A percentile compares a stretch with the other conserved stretches of the same genome.
These are phyloP conservation scores for Oreortyx pictus DNA, from an alignment of 2,797 vertebrate species.

Conservation along the genomic window DNA sequence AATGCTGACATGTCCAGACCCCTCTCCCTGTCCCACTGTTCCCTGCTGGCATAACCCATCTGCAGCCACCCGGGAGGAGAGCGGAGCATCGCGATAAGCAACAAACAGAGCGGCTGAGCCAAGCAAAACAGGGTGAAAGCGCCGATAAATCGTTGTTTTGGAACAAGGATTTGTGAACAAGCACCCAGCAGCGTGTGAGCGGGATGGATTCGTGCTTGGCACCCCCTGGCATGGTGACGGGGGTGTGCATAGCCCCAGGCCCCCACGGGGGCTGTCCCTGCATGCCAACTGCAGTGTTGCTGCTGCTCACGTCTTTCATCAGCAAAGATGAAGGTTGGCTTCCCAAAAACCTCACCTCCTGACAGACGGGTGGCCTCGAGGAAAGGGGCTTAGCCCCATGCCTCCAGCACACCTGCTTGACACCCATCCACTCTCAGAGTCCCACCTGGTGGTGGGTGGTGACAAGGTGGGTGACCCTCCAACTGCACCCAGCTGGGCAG, in stretches of 20 bases:
- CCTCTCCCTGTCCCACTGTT: neutral
- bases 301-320: neutral
- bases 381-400: neutral
- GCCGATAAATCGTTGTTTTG: neutral
- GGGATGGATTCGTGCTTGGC: neutral
- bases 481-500: neutral
- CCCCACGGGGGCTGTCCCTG: neutral
- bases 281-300: neutral
- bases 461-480: neutral
- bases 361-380: neutral
- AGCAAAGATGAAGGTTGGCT: neutral
- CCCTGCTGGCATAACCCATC: fast-evolving
- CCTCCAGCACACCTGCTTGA: neutral
- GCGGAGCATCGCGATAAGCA: neutral
- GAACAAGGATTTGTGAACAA: neutral
- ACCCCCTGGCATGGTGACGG: fast-evolving
- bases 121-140: neutral
- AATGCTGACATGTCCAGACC: neutral
- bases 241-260: fast-evolving
- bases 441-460: fast-evolving
- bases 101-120: neutral
- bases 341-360: neutral
- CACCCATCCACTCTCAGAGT: neutral
- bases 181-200: neutral
- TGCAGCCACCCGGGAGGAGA: neutral